Conservation (phyloP, 1,140 invertebrate species). For the Lepidurus apus region DNA sequence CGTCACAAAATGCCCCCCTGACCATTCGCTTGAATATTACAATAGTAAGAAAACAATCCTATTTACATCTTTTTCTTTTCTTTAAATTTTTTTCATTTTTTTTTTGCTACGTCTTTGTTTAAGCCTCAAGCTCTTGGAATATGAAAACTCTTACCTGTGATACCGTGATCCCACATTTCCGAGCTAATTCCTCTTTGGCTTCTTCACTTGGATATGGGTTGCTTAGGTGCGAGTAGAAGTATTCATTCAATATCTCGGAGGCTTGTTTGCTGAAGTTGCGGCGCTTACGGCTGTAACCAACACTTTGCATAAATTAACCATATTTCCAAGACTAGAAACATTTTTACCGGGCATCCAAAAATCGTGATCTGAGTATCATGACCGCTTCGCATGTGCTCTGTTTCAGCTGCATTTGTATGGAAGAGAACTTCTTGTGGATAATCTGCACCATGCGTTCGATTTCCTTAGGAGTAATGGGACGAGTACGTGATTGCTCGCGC, state of each 20-base stretch:
- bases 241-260: constrained; percentile 98
- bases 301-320: not conserved
- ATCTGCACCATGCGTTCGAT: constrained; percentile 99
- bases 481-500: constrained; percentile 91
- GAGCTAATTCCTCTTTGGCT: constrained; percentile 98
- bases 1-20: not conserved
- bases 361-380: constrained; percentile 93
- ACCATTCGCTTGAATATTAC: not conserved
- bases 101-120: not conserved
- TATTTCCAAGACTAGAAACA: not conserved
- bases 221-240: constrained; percentile 98
- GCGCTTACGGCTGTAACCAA: constrained; percentile 76
- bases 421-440: constrained; percentile 99
- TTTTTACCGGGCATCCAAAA: constrained; percentile 81
- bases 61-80: not conserved
- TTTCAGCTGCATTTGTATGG: constrained; percentile 99
- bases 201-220: constrained; percentile 99
- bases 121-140: not conserved
- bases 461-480: constrained; percentile 93
- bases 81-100: not conserved
- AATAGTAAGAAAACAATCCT: not conserved
- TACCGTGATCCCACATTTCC: constrained; percentile 98
- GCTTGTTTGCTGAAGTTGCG: constrained; percentile 99
- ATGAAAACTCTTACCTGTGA: constrained; percentile 62
- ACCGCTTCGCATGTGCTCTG: constrained; percentile 99